These are phyloP conservation scores for Tinea trinotella DNA, from an alignment of 2,888 invertebrate species.

Conservation along the genomic window DNA sequence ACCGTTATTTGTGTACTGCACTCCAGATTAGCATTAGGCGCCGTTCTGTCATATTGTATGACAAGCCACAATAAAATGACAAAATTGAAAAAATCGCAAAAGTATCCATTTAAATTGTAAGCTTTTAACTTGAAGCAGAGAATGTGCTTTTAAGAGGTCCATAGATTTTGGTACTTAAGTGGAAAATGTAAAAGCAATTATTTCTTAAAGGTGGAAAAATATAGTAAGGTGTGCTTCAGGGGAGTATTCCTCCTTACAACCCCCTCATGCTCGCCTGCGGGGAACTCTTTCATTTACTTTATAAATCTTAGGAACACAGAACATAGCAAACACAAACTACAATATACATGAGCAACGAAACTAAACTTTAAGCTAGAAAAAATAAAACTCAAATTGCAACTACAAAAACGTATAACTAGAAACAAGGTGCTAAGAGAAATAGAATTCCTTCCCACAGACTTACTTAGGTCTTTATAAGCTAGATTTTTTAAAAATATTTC, in stretches of 20 bases:
- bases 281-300: conserved; percentile 17
- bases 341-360: background rate
- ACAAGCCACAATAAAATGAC: too few species aligned
- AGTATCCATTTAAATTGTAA: background rate
- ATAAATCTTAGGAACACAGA: conserved; percentile 11
- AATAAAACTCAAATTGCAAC: background rate
- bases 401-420: background rate
- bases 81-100: background rate
- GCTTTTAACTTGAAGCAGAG: background rate
- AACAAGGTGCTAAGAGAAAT: background rate
- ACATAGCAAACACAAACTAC: background rate
- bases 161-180: conserved; percentile 1
- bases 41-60: too few species aligned
- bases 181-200: conserved; percentile 14
- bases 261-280: background rate
- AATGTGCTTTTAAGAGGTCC: conserved; percentile 4
- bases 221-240: background rate
- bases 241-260: background rate
- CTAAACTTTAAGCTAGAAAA: background rate
- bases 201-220: conserved; percentile 9
- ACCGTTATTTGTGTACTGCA: too few species aligned
- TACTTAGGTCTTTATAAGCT: conserved; percentile 8
- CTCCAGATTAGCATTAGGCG: too few species aligned
- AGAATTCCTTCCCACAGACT: background rate
- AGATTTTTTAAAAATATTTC: conserved; percentile 1